Percentiles rank a stretch among this genome's conserved stretches.
Evolutionary conservation across 2,797 vertebrate species (phyloP).

Genomic region (Serranus cabrilla): DNA sequence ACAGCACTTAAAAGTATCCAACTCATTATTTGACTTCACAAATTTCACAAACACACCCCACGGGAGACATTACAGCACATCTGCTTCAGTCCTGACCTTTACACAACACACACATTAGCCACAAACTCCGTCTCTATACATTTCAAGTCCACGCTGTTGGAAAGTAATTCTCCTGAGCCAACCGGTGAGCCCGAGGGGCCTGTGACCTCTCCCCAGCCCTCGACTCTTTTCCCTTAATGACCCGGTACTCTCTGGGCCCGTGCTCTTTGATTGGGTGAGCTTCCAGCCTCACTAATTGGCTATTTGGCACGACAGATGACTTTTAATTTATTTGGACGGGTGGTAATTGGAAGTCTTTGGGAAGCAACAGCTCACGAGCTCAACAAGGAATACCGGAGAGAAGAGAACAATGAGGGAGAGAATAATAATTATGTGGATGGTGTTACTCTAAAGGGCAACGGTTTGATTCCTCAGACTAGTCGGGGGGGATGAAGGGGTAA

Average conservation of each 20-base stretch:
- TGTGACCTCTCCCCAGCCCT: slow-evolving; percentile 4
- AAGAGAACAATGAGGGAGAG: slow-evolving; percentile 15
- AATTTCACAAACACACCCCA: background rate
- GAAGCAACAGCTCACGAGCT: slow-evolving; percentile 48
- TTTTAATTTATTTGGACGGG: slow-evolving; percentile 66
- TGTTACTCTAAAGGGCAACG: slow-evolving; percentile 27
- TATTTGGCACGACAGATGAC: slow-evolving; percentile 57
- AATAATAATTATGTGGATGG: slow-evolving; percentile 45
- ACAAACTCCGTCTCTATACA: background rate
- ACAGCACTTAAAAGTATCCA: background rate
- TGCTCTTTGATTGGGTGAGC: slow-evolving; percentile 49
- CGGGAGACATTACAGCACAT: background rate
- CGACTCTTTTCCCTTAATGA: slow-evolving; percentile 16
- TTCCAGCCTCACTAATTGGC: slow-evolving; percentile 67
- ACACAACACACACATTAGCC: background rate
- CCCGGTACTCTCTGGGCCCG: slow-evolving; percentile 2
- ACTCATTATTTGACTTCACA: slow-evolving; percentile 16
- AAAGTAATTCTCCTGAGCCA: slow-evolving; percentile 16
- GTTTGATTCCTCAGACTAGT: slow-evolving; percentile 15
- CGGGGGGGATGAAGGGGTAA: background rate
- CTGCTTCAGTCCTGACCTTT: slow-evolving; percentile 19
- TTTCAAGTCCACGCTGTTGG: background rate
- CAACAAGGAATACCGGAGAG: slow-evolving; percentile 27
- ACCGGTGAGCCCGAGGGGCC: background rate
- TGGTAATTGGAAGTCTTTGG: slow-evolving; percentile 68